phyloP scores from a whole-genome alignment of 2,113 vertebrate species.

The Tilapia sparmanii region DNA sequence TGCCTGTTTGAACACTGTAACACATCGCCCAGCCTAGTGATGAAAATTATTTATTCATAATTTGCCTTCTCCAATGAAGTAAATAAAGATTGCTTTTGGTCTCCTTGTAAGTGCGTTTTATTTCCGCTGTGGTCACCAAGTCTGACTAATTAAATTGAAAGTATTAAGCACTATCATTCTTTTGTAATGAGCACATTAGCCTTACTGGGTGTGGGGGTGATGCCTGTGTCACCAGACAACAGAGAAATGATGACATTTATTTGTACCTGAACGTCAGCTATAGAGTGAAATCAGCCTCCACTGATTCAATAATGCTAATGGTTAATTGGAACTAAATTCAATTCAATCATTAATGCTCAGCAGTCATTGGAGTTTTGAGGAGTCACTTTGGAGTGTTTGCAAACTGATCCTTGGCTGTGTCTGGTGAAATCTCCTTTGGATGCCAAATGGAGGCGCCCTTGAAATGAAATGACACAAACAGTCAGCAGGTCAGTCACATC shows the following conservation, averaged over 20 bases:
- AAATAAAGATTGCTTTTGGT: constrained; percentile 49
- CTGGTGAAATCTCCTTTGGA: background rate
- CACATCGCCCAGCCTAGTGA: constrained; percentile 18
- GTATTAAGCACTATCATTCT: background rate
- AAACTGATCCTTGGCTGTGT: background rate
- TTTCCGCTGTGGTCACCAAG: background rate
- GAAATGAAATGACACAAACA: background rate
- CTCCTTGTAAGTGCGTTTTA: background rate
- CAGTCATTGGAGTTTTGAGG: background rate
- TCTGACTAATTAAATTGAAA: background rate
- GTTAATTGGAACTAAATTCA: background rate
- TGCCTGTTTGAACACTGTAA: background rate
- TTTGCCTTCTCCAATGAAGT: constrained; percentile 60
- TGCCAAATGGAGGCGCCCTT: background rate
- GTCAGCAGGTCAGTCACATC: background rate
- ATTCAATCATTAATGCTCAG: background rate
- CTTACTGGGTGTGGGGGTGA: background rate
- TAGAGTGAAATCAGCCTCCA: background rate
- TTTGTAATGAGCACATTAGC: background rate
- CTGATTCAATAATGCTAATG: background rate
- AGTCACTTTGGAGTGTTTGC: background rate
- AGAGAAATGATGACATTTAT: background rate
- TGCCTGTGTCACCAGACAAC: background rate
- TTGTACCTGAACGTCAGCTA: background rate
- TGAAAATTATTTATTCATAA: constrained; percentile 78